Conservation (phyloP, 2,113 vertebrate species). For the Oxyruncus cristatus region DNA sequence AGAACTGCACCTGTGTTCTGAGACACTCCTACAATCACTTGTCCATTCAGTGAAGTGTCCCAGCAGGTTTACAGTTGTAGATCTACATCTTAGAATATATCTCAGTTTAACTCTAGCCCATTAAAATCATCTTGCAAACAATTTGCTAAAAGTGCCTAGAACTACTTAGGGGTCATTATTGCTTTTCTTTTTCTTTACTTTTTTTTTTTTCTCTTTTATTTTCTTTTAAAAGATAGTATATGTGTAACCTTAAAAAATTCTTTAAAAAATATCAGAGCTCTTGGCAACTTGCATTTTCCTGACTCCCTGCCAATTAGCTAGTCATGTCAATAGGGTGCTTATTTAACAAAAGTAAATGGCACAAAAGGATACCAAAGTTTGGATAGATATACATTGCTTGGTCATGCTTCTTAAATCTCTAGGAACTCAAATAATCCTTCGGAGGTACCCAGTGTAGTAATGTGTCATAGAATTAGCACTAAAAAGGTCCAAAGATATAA, state of each 20-base stretch:
- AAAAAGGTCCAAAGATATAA: constrained; percentile 81
- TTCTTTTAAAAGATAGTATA: constrained; percentile 79
- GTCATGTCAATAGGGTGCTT: constrained; percentile 71
- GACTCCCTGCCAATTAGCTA: constrained; percentile 80
- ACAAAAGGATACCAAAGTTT: constrained; percentile 73
- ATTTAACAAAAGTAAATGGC: constrained; percentile 75
- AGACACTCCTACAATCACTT: constrained; percentile 62
- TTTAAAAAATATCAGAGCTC: constrained; percentile 81
- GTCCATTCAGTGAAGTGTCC: constrained; percentile 45
- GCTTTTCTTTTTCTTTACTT: constrained; percentile 61
- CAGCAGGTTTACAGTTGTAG: constrained; percentile 41
- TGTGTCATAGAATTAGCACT: constrained; percentile 77
- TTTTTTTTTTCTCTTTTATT: constrained; percentile 53
- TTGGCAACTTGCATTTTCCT: constrained; percentile 78
- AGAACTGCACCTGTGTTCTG: constrained; percentile 53
- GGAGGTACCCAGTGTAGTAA: constrained; percentile 81
- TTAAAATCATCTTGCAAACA: constrained; percentile 76
- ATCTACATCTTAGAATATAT: constrained; percentile 52
- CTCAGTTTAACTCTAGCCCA: constrained; percentile 68
- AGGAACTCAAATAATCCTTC: constrained; percentile 70
- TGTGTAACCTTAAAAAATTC: constrained; percentile 78
- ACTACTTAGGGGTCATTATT: constrained; percentile 81
- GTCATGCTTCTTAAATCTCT: constrained; percentile 71
- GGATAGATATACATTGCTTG: constrained; percentile 65
- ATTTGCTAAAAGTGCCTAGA: constrained; percentile 81